phyloP scores from a whole-genome alignment of 1,140 invertebrate genomes.

The Saccostrea echinata region DNA sequence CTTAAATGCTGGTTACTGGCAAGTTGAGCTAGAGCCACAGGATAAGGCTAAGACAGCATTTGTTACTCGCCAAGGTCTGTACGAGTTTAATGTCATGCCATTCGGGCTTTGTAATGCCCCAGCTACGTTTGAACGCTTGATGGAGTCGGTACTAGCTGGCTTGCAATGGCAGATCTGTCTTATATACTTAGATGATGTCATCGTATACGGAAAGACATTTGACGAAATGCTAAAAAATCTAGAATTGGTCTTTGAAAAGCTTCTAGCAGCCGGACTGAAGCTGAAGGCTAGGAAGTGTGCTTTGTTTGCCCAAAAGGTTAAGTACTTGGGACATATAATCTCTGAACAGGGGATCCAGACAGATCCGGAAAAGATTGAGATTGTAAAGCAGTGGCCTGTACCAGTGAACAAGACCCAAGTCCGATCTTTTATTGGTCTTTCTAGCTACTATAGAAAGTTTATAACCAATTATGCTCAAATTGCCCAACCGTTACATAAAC shows the following conservation, averaged over 20 bases:
- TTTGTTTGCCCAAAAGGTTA: conserved; percentile 40
- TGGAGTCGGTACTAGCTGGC: no score
- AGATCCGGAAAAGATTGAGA: background rate
- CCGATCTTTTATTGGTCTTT: conserved; percentile 12
- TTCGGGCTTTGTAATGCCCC: conserved; percentile 1
- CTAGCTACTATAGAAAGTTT: conserved; percentile 27
- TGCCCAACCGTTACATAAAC: conserved; percentile 3
- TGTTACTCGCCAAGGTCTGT: conserved; percentile 40
- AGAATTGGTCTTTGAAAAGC: conserved; percentile 43
- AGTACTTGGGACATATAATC: background rate
- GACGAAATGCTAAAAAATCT: no score
- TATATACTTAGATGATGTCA: no score
- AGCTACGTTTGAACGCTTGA: background rate
- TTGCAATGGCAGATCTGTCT: no score
- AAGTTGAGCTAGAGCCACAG: conserved; percentile 37
- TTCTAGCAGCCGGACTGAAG: conserved; percentile 25
- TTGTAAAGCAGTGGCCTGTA: background rate
- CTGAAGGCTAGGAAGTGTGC: conserved; percentile 47
- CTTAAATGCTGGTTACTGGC: conserved; percentile 36
- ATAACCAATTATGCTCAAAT: background rate
- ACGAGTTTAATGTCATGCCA: conserved; percentile 56
- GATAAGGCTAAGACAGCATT: conserved; percentile 46
- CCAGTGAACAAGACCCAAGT: background rate
- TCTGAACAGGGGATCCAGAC: background rate
- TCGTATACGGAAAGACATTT: no score